A percentile compares a stretch with the other conserved stretches of the same genome.
phyloP scores from a whole-genome alignment of 2,113 vertebrate genomes.

The Isichthys henryi region DNA sequence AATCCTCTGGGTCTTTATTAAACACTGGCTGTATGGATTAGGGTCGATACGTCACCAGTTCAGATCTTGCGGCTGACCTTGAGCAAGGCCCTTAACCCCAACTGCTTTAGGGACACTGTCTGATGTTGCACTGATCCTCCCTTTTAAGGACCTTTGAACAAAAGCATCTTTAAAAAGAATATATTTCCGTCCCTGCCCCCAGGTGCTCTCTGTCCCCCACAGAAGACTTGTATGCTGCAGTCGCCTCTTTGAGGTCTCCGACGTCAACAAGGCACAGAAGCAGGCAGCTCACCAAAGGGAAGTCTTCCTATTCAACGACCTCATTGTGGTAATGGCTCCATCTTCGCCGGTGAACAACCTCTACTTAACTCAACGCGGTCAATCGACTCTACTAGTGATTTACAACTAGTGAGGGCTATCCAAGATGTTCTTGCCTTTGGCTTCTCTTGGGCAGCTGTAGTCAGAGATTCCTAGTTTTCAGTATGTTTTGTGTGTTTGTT shows the following conservation, averaged over 20 bases:
- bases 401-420: neutral
- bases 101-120: neutral
- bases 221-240: conserved; percentile 95
- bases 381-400: neutral
- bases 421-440: neutral
- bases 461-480: neutral
- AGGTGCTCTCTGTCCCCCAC: conserved; percentile 92
- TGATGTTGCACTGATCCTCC: neutral
- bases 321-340: conserved; percentile 77
- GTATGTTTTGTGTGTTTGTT: neutral
- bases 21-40: neutral
- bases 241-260: conserved; percentile 89
- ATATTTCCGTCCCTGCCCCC: conserved; percentile 31
- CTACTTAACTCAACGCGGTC: neutral
- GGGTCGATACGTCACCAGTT: neutral
- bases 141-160: neutral
- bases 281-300: conserved; percentile 93
- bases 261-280: conserved; percentile 93
- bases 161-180: neutral
- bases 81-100: neutral
- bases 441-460: neutral
- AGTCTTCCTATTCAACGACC: conserved; percentile 97
- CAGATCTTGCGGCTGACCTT: neutral
- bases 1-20: neutral
- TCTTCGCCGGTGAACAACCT: neutral